Evolutionary conservation across 2,888 invertebrate genomes (phyloP).

Genomic region (Galerucella calmariensis): DNA sequence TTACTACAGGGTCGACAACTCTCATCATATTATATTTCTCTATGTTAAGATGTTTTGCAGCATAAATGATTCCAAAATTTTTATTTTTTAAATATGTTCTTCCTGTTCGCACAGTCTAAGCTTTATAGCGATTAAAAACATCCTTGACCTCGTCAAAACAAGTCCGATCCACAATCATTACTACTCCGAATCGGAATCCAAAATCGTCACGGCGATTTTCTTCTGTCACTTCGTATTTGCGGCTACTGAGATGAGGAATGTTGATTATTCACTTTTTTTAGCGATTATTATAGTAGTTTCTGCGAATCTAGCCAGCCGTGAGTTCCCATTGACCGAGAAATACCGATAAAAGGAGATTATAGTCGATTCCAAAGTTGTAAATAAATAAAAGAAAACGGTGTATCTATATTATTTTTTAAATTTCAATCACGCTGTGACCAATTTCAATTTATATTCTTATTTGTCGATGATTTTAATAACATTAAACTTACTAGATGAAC

Average conservation of each 20-base stretch:
- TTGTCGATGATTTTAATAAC: not conserved
- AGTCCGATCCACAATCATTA: constrained; percentile 16
- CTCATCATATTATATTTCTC: no score
- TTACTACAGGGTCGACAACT: no score
- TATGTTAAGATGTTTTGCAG: no score
- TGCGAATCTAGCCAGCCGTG: constrained; percentile 20
- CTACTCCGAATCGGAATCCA: constrained; percentile 13
- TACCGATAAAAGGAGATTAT: constrained; percentile 4
- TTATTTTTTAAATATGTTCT: not conserved
- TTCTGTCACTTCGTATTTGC: constrained; percentile 17
- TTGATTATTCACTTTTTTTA: constrained; percentile 15
- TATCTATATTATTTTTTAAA: not conserved
- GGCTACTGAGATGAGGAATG: constrained; percentile 10
- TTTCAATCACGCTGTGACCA: not conserved
- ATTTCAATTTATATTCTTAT: not conserved
- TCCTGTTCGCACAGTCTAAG: not conserved
- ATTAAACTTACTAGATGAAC: no score
- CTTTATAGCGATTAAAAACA: not conserved
- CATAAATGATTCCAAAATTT: no score
- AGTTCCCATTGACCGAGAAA: constrained; percentile 24
- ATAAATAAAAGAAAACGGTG: not conserved
- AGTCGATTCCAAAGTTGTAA: not conserved
- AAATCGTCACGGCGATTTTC: constrained; percentile 20
- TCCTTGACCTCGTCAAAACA: constrained; percentile 30
- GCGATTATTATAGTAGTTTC: constrained; percentile 14